These are phyloP conservation scores for Microcebus murinus DNA, from an alignment of 2,113 vertebrate genomes.

Conservation along the genomic window DNA sequence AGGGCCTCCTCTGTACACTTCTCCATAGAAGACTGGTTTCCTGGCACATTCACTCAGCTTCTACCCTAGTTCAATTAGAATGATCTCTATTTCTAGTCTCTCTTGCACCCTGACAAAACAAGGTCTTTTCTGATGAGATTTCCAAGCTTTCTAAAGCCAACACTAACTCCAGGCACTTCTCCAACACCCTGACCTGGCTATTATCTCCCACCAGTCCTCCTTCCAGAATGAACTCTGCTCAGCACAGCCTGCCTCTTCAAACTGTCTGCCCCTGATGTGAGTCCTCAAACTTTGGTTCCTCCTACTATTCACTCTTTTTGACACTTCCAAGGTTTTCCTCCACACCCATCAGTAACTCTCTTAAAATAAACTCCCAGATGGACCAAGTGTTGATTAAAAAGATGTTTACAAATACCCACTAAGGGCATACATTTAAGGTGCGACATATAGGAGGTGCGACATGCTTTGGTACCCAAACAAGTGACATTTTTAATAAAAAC, in stretches of 20 bases:
- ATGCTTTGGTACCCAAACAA: background rate
- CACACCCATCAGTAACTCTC: background rate
- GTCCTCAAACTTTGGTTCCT: background rate
- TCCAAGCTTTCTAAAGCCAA: background rate
- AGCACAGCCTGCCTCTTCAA: background rate
- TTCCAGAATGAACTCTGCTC: background rate
- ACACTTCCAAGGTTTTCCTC: background rate
- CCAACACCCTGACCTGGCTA: rapidly evolving
- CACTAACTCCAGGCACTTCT: rapidly evolving
- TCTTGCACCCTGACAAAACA: background rate
- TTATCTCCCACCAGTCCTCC: too few relatives aligned
- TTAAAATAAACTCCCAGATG: background rate
- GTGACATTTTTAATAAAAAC: background rate
- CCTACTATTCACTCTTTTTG: background rate
- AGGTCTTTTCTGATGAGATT: background rate
- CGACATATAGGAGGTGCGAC: background rate
- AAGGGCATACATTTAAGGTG: background rate
- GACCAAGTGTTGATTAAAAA: background rate
- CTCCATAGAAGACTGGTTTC: background rate
- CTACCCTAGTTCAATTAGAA: background rate
- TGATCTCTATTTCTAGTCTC: background rate
- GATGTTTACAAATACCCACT: background rate
- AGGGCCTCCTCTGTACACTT: too few relatives aligned
- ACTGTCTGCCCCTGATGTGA: background rate
- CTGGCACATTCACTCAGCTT: background rate